A percentile compares a stretch with the other conserved stretches of the same genome.
These are phyloP conservation scores for Galaxias olidus DNA, from an alignment of 2,797 vertebrate genomes.

Conservation along the genomic window DNA sequence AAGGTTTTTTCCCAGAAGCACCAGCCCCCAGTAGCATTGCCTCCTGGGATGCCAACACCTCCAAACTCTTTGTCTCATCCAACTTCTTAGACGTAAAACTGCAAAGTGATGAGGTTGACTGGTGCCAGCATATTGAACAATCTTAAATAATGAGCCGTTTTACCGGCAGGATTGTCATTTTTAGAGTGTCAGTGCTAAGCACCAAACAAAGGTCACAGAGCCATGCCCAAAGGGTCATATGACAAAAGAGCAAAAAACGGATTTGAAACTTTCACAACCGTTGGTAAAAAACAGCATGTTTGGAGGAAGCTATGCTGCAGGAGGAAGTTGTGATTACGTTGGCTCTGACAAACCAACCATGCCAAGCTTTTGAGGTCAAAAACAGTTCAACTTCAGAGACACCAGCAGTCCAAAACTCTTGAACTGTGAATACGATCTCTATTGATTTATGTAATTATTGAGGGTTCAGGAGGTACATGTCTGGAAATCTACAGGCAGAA, in stretches of 20 bases:
- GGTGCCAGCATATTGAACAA: not conserved
- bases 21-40: conserved; percentile 36
- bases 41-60: conserved; percentile 21
- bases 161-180: not conserved
- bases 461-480: not conserved
- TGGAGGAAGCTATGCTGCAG: too few species aligned
- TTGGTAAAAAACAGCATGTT: too few species aligned
- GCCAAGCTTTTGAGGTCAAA: not conserved
- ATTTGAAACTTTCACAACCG: too few species aligned
- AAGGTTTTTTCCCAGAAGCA: conserved; percentile 73
- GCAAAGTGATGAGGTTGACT: not conserved
- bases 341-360: not conserved
- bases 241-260: too few species aligned
- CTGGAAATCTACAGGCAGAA: conserved; percentile 35
- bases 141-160: not conserved
- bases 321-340: not conserved
- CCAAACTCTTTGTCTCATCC: conserved; percentile 4
- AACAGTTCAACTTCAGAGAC: not conserved
- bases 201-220: too few species aligned
- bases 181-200: too few species aligned
- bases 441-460: conserved; percentile 18
- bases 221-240: too few species aligned
- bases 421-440: not conserved
- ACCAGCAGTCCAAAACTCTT: not conserved
- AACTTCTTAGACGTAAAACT: not conserved